phyloP scores from a whole-genome alignment of 2,888 invertebrate genomes.

The Kuschelorhynchus macadamiae region DNA sequence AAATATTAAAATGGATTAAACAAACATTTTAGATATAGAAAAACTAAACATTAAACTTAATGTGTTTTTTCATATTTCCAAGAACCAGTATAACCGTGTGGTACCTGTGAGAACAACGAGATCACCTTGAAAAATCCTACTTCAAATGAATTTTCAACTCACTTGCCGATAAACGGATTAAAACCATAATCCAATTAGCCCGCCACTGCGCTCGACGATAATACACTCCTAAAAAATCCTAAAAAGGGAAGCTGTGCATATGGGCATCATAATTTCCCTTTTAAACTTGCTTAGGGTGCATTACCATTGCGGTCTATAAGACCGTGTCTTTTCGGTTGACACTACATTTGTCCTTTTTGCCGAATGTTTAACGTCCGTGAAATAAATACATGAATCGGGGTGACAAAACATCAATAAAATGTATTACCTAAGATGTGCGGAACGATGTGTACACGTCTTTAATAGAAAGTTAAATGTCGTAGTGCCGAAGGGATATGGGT shows the following conservation, averaged over 20 bases:
- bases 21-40: too few relatives aligned
- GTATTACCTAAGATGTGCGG: slow-evolving; percentile 44
- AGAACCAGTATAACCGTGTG: too few relatives aligned
- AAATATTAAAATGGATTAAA: too few relatives aligned
- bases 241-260: slow-evolving; percentile 48
- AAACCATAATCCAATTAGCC: slow-evolving; percentile 4
- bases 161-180: too few relatives aligned
- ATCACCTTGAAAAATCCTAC: too few relatives aligned
- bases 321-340: slow-evolving; percentile 43
- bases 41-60: too few relatives aligned
- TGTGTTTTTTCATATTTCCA: too few relatives aligned
- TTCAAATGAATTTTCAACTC: too few relatives aligned
- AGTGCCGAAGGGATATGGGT: slow-evolving; percentile 7
- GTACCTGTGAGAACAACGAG: too few relatives aligned
- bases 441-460: slow-evolving; percentile 38
- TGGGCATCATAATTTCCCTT: slow-evolving; percentile 54
- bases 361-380: slow-evolving; percentile 52
- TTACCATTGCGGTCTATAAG: slow-evolving; percentile 40
- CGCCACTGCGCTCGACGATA: slow-evolving; percentile 15
- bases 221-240: slow-evolving; percentile 19
- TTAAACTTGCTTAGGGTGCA: slow-evolving; percentile 39
- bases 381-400: slow-evolving; percentile 55
- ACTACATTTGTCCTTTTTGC: slow-evolving; percentile 42
- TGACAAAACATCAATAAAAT: slow-evolving; percentile 53
- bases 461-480: slow-evolving; percentile 47